Percentiles rank a stretch among this genome's conserved stretches.
Evolutionary conservation across 2,113 vertebrate genomes (phyloP).

Genomic region (Lamprologus ornatipinnis): DNA sequence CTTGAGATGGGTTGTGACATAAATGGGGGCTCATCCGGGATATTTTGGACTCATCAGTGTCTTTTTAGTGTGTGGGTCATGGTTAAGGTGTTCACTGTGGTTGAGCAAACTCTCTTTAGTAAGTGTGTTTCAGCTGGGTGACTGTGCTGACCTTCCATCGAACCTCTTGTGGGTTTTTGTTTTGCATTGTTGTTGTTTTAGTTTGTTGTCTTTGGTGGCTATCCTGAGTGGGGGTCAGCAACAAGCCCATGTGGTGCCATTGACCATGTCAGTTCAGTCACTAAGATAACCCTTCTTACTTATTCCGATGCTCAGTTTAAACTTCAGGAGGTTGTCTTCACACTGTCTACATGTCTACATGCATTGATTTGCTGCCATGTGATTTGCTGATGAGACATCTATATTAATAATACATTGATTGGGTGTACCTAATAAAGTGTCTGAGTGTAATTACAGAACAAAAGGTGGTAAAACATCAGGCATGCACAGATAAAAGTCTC

Average conservation of each 20-base stretch:
- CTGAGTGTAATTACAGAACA: not conserved
- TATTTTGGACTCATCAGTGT: not conserved
- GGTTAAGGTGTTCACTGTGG: not conserved
- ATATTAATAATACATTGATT: not conserved
- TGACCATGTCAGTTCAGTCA: not conserved
- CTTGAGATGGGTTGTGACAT: not conserved
- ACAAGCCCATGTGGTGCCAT: not conserved
- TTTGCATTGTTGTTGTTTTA: not conserved
- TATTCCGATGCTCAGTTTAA: not conserved
- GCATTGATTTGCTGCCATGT: not conserved
- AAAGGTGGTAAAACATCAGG: not conserved
- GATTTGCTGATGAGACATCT: not conserved
- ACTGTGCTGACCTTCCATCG: not conserved
- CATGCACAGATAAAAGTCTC: rapidly evolving
- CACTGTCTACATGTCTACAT: not conserved
- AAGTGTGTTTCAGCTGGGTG: not conserved
- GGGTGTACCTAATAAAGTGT: not conserved
- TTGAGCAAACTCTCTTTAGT: not conserved
- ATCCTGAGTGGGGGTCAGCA: not conserved
- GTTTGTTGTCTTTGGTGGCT: not conserved
- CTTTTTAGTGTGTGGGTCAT: not conserved
- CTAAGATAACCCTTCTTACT: not conserved
- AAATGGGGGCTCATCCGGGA: not conserved
- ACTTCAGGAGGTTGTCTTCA: not conserved
- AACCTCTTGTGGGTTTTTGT: not conserved